Base-by-base conservation (phyloP, 2,113 vertebrate species). In the Rana temporaria region DNA sequence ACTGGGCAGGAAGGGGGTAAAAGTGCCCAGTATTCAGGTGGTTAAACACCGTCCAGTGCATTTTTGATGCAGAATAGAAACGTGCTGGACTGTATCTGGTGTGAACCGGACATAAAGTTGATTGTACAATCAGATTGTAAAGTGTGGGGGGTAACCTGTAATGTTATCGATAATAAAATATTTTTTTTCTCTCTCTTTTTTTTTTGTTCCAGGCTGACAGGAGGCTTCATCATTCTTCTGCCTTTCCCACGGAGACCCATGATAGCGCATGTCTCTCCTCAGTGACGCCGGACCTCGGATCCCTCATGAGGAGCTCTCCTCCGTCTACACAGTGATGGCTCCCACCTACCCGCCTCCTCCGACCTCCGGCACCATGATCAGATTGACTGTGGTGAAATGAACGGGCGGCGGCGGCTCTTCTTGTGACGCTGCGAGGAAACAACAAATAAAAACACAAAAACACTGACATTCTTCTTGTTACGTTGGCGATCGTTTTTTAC, bases 191-290 rank as follows among this genome's bases (percentile, higher is more conserved):
- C 17, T 0, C 34, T 24, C 5, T 81, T 42, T 63, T 20, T 68
- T 26, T 85, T 90, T 87, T 93, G 79, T 93, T 90, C 87, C 88
- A 95, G 94, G 92, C 91, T 90, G 91, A 91, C 20, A 91, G 85
- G 86, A 90, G 89, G 89, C 67, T 75, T 26, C 62, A 42, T 53
- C 56, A 57, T 59, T 18, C 42, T 60, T 85, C 78, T 85, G 22
- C 17, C 70, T 89, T 87, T 86, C 85, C 89, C 89, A 92, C 92
- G 94, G 92, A 90, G 89, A 91, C 88, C 86, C 89, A 88, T 83
- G 91, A 84, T 82, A 86, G 87, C 82, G 85, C 78, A 86, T 85
- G 88, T 83, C 82, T 86, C 81, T 32, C 68, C 88, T 88, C 87
- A 85, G 89, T 86, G 82, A 79, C 86, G 78, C 86, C 82, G 85